Evolutionary conservation across 2,113 vertebrate species (phyloP).

Genomic region (Pachyramphus minor): DNA sequence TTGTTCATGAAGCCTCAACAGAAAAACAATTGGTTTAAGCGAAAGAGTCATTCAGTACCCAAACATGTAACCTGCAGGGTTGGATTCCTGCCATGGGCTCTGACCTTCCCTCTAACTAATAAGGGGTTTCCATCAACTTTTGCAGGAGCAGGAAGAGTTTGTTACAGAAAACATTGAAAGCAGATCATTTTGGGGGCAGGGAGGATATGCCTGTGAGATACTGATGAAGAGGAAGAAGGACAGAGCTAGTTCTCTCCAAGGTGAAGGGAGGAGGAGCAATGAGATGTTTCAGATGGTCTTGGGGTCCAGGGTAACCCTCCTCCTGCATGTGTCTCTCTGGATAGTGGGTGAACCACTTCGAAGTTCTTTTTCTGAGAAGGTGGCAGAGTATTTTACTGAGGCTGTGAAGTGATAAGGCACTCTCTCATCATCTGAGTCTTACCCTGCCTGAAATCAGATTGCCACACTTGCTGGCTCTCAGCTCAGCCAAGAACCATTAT

Average conservation of each 20-base stretch:
- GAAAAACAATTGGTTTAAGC: background rate
- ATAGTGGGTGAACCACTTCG: background rate
- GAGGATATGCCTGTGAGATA: background rate
- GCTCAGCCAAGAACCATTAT: background rate
- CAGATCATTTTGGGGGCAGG: accelerated
- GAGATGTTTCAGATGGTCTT: accelerated
- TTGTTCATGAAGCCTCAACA: background rate
- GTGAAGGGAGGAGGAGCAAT: background rate
- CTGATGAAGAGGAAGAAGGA: background rate
- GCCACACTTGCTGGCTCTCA: background rate
- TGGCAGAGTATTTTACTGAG: background rate
- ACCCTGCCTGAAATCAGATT: background rate
- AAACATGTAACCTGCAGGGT: accelerated
- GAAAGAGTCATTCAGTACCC: background rate
- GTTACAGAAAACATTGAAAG: background rate
- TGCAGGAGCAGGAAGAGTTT: accelerated
- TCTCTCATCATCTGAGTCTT: background rate
- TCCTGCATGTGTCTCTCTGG: accelerated
- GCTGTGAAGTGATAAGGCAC: background rate
- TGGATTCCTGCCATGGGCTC: background rate
- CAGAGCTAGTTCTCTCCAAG: background rate
- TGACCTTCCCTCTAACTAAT: background rate
- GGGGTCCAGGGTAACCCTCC: background rate
- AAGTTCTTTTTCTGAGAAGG: background rate
- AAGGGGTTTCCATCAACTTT: background rate